Evolutionary conservation across 2,888 invertebrate genomes (phyloP).

Genomic region (Pemphredon lugubris): DNA sequence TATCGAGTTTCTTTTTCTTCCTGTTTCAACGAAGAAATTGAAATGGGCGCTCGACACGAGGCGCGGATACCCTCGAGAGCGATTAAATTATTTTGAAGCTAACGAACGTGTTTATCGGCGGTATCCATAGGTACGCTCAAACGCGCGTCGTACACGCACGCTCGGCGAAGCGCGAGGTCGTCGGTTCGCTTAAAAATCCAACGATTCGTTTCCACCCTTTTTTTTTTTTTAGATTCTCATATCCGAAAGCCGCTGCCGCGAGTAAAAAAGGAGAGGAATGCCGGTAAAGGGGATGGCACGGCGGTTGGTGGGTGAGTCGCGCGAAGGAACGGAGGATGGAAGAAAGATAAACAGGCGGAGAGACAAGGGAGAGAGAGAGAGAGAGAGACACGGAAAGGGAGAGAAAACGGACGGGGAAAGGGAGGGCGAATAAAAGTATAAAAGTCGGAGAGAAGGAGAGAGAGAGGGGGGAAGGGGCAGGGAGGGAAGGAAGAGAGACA

Average conservation of each 20-base stretch:
- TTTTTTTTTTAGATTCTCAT: conserved; percentile 56
- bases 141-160: conserved; percentile 2
- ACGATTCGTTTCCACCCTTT: conserved; percentile 40
- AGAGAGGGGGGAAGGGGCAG: conserved; percentile 6
- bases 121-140: background rate
- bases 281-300: background rate
- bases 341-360: conserved; percentile 37
- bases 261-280: conserved; percentile 11
- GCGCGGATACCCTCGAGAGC: conserved; percentile 10
- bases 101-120: conserved; percentile 32
- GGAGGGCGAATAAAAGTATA: background rate
- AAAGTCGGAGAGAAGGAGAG: background rate
- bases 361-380: conserved; percentile 19
- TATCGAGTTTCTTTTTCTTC: conserved; percentile 27
- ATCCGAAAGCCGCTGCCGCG: conserved; percentile 29
- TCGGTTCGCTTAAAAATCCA: conserved; percentile 32
- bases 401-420: background rate
- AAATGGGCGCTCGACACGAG: background rate
- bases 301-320: too few relatives aligned
- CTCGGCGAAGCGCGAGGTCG: conserved; percentile 38
- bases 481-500: conserved; percentile 11
- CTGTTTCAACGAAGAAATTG: background rate
- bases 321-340: conserved; percentile 8
- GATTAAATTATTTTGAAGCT: conserved; percentile 46
- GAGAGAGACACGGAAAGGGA: background rate